Evolutionary conservation across 2,113 vertebrate species (phyloP).

Genomic region (Pygathrix nemaeus): DNA sequence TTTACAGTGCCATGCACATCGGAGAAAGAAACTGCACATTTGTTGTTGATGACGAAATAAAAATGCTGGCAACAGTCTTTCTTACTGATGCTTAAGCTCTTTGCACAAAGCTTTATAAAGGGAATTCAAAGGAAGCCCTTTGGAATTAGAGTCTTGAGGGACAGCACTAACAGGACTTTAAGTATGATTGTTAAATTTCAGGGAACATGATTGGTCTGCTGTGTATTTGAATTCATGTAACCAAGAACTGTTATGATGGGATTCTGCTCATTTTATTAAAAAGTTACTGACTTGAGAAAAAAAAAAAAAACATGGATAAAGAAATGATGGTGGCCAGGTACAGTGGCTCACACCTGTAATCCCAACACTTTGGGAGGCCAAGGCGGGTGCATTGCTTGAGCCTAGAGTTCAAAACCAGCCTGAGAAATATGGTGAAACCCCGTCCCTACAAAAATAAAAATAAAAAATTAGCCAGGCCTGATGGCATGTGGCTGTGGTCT

Average conservation of each 20-base stretch:
- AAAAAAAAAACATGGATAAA: not conserved
- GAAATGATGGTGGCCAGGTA: not conserved
- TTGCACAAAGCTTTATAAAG: slow-evolving; percentile 32
- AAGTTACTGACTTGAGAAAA: slow-evolving; percentile 49
- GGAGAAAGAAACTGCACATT: slow-evolving; percentile 61
- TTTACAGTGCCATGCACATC: slow-evolving; percentile 46
- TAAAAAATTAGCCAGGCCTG: not conserved
- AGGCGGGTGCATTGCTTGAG: not conserved
- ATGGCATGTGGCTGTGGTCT: not conserved
- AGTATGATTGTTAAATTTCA: slow-evolving; percentile 41
- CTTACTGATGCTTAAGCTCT: slow-evolving; percentile 67
- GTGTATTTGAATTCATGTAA: slow-evolving; percentile 58
- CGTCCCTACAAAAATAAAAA: not conserved
- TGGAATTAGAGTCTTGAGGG: not conserved
- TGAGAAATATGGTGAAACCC: not conserved
- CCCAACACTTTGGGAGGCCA: not conserved
- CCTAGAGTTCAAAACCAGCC: not conserved
- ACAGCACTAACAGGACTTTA: not conserved
- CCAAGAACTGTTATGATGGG: slow-evolving; percentile 63
- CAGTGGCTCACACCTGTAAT: not conserved
- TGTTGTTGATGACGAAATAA: not conserved
- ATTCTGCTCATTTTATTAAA: slow-evolving; percentile 57
- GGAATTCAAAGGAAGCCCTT: not conserved
- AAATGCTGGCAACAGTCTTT: slow-evolving; percentile 55
- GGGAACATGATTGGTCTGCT: slow-evolving; percentile 8